Percentiles rank a stretch among this genome's conserved stretches.
These are phyloP conservation scores for Erebia ligea DNA, from an alignment of 2,888 invertebrate genomes.

Conservation along the genomic window DNA sequence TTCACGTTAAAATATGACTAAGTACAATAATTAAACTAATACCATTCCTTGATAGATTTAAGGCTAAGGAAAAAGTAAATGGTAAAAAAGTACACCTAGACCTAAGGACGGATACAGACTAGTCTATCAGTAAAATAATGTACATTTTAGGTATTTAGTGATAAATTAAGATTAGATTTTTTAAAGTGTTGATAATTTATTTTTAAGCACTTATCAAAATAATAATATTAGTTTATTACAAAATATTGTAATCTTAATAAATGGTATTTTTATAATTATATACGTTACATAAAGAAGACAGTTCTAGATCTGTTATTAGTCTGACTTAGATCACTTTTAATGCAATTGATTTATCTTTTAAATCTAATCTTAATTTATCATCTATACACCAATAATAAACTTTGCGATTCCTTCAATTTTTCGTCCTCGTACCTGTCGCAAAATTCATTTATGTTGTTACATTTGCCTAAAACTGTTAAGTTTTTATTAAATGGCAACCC, in stretches of 20 bases:
- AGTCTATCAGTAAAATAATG: conserved; percentile 50
- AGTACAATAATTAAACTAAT: conserved; percentile 35
- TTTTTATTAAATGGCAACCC: conserved; percentile 57
- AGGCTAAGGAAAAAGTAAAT: conserved; percentile 47
- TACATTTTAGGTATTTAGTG: conserved; percentile 21
- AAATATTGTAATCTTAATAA: not conserved
- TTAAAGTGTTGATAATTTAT: not conserved
- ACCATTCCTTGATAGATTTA: conserved; percentile 48
- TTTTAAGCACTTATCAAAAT: not conserved
- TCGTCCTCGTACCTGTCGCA: conserved; percentile 11
- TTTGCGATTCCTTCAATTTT: conserved; percentile 20
- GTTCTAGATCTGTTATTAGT: too few relatives aligned
- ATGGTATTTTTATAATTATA: not conserved
- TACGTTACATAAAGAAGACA: too few relatives aligned
- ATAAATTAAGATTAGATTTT: conserved; percentile 20
- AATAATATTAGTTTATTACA: not conserved
- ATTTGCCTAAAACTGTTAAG: conserved; percentile 32
- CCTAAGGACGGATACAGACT: conserved; percentile 57
- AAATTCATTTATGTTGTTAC: conserved; percentile 27
- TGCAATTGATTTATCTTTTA: not conserved
- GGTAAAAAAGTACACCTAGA: conserved; percentile 46
- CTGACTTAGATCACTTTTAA: not conserved
- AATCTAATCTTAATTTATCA: conserved; percentile 22
- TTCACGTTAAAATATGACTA: conserved; percentile 37
- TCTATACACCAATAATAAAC: conserved; percentile 9